Conservation (phyloP, 2,888 invertebrate species). For the Nematopogon swammerdamellus region DNA sequence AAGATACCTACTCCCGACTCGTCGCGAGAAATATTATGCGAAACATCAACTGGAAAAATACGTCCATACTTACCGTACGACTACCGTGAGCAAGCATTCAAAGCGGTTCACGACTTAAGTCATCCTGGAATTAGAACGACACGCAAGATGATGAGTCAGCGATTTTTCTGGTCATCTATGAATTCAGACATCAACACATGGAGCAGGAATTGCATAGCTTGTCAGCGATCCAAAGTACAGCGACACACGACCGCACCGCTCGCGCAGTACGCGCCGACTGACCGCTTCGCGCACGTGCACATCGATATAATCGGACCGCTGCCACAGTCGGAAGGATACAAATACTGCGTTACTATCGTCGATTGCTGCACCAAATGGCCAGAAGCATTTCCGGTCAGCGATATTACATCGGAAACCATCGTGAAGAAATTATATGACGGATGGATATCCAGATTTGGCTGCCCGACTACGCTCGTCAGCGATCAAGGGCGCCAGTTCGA, state of each 20-base stretch:
- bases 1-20: background rate
- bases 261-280: conserved; percentile 2
- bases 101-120: conserved; percentile 10
- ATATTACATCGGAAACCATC: conserved; percentile 26
- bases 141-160: conserved; percentile 2
- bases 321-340: conserved; percentile 17
- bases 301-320: conserved; percentile 26
- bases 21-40: conserved; percentile 2
- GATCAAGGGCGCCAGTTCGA: conserved; percentile 28
- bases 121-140: conserved; percentile 5
- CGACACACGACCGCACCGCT: conserved; percentile 7
- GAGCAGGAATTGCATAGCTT: conserved; percentile 6
- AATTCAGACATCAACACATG: conserved; percentile 7
- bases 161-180: conserved; percentile 6
- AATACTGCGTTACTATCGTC: conserved; percentile 22
- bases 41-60: conserved; percentile 2
- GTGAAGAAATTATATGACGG: conserved; percentile 19
- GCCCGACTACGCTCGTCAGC: conserved; percentile 19
- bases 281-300: conserved; percentile 6
- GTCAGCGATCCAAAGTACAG: conserved; percentile 9
- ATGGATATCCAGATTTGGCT: conserved; percentile 27
- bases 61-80: conserved; percentile 12
- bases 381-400: conserved; percentile 19
- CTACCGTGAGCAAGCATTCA: conserved; percentile 10
- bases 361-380: conserved; percentile 24